Percentiles rank a stretch among this genome's conserved stretches.
Conservation (phyloP, 37 sponge, comb jelly and placozoan species). For the Cladorhizidae sp. region DNA sequence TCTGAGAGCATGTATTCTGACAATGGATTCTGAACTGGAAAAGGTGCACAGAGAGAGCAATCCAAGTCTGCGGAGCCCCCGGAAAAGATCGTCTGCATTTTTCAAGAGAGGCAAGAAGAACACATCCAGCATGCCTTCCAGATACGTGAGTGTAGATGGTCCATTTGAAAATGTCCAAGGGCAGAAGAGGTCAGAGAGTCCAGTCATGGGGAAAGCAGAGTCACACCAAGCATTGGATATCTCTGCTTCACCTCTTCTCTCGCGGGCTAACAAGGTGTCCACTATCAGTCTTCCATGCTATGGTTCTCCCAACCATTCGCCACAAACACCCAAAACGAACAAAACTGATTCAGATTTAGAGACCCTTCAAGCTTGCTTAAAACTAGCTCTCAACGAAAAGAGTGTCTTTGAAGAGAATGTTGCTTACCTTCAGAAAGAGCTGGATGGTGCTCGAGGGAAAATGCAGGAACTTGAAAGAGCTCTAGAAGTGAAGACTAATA, state of each 20-base stretch:
- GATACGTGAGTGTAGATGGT: no score
- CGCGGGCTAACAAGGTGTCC: background rate
- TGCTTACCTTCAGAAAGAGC: constrained; percentile 16
- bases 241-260: background rate
- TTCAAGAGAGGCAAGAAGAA: constrained; percentile 20
- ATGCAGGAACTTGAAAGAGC: background rate
- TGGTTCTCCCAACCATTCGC: constrained; percentile 10
- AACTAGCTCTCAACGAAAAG: constrained; percentile 44
- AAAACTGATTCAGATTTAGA: background rate
- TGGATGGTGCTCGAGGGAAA: background rate
- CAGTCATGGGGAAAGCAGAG: background rate
- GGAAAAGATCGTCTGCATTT: background rate
- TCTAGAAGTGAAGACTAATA: background rate
- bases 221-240: background rate
- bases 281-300: background rate
- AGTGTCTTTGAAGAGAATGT: background rate
- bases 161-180: background rate
- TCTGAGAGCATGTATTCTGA: constrained; percentile 1
- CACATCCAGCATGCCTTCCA: background rate
- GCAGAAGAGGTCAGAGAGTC: background rate
- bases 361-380: constrained; percentile 37
- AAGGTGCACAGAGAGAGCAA: background rate
- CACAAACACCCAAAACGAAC: background rate
- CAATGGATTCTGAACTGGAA: constrained; percentile 31
- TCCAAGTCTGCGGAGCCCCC: background rate